Conservation (phyloP, 2,113 vertebrate genomes). For the Odobenus rosmarus region DNA sequence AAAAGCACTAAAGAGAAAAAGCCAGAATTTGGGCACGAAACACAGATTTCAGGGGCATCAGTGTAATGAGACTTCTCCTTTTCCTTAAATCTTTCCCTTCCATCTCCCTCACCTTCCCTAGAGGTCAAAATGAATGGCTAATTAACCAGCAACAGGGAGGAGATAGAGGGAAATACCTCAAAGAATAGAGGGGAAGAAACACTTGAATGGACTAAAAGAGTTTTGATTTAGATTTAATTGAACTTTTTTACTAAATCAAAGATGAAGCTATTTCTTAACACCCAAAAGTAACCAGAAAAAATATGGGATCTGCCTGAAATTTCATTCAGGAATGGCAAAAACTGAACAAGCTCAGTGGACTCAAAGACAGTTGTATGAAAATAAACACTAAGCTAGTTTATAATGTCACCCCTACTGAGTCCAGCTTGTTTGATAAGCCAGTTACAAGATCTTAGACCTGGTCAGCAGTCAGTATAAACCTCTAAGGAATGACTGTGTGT, state of each 20-base stretch:
- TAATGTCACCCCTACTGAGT: neutral
- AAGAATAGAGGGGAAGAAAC: neutral
- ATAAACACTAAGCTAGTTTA: constrained; percentile 6
- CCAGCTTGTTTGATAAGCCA: neutral
- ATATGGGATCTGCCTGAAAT: neutral
- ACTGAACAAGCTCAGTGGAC: neutral
- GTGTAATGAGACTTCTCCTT: neutral
- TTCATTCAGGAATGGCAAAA: neutral
- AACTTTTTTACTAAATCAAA: constrained; percentile 30
- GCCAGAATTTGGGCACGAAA: neutral
- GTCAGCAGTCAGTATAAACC: neutral
- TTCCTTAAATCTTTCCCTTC: neutral
- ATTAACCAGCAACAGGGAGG: neutral
- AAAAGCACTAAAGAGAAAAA: neutral
- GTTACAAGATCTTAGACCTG: neutral
- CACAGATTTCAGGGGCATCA: neutral
- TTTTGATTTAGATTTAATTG: constrained; percentile 37
- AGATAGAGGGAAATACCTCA: neutral
- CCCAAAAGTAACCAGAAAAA: neutral
- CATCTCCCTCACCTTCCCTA: neutral
- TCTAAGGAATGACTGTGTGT: neutral
- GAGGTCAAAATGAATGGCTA: neutral
- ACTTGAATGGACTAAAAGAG: neutral
- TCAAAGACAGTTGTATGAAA: constrained; percentile 16
- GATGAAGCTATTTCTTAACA: constrained; percentile 18